A percentile compares a stretch with the other conserved stretches of the same genome.
Conservation (phyloP, 2,888 invertebrate genomes). For the Cephonodes hylas region DNA sequence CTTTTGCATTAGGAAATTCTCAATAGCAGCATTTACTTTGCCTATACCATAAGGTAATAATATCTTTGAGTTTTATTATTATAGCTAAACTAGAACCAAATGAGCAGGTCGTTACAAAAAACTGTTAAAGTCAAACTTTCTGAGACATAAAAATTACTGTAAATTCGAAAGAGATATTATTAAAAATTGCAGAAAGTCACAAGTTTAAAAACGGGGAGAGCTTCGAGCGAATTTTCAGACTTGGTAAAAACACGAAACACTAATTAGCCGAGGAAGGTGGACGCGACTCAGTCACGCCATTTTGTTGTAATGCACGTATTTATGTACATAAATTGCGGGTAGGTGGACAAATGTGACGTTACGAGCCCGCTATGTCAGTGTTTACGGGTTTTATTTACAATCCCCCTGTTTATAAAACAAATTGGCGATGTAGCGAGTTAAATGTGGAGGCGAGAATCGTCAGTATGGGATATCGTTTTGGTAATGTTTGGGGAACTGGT, state of each 20-base stretch:
- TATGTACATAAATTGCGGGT: slow-evolving; percentile 7
- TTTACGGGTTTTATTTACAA: background rate
- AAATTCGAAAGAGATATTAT: background rate
- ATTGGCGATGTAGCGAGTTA: too few relatives aligned
- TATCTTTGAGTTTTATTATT: too few relatives aligned
- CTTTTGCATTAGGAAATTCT: too few relatives aligned
- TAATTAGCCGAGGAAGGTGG: background rate
- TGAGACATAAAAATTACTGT: too few relatives aligned
- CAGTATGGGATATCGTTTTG: too few relatives aligned
- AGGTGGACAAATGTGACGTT: background rate
- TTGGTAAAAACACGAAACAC: background rate
- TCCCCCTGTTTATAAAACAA: background rate
- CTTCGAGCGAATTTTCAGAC: background rate
- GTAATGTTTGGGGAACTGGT: too few relatives aligned
- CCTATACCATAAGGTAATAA: too few relatives aligned
- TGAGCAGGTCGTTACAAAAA: background rate
- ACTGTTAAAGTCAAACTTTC: too few relatives aligned
- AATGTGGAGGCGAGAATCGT: background rate
- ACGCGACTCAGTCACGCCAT: background rate
- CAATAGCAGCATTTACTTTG: too few relatives aligned
- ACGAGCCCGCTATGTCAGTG: background rate
- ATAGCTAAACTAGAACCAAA: too few relatives aligned
- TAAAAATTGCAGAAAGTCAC: background rate
- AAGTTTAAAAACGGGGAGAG: too few relatives aligned
- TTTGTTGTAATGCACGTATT: background rate